A percentile compares a stretch with the other conserved stretches of the same genome.
These are phyloP conservation scores for Salvelinus sp. DNA, from an alignment of 2,113 vertebrate genomes.

Conservation along the genomic window DNA sequence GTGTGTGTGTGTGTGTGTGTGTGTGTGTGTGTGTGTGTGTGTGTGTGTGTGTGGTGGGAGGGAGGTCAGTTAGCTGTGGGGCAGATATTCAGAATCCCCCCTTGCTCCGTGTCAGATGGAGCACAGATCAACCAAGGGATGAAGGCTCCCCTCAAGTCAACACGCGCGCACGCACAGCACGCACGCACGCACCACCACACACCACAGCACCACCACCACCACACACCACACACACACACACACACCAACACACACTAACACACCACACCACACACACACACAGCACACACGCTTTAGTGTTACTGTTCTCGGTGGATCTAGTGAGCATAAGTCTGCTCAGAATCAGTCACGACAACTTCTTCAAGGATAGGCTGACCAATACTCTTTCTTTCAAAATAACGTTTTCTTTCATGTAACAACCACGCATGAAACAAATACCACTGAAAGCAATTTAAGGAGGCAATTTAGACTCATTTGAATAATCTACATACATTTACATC, in stretches of 20 bases:
- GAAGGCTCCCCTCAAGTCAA: conserved; percentile 53
- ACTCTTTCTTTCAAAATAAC: background rate
- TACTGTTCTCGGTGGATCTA: too few species aligned
- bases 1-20: background rate
- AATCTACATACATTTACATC: too few species aligned
- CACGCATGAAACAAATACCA: conserved; percentile 7
- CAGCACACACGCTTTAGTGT: too few species aligned
- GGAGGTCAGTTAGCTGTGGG: conserved; percentile 46
- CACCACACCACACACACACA: background rate
- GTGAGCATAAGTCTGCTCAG: too few species aligned
- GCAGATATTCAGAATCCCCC: conserved; percentile 42
- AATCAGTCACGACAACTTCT: too few species aligned
- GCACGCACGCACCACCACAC: too few species aligned
- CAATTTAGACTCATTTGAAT: too few species aligned
- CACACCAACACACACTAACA: background rate
- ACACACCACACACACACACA: too few species aligned
- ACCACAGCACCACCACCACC: too few species aligned
- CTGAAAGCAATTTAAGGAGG: background rate
- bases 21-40: background rate
- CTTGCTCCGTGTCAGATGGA: conserved; percentile 62
- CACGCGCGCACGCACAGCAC: conserved; percentile 17
- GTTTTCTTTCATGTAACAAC: too few species aligned
- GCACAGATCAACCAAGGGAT: conserved; percentile 60
- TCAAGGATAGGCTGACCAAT: background rate
- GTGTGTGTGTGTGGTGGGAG: conserved; percentile 15